A percentile compares a stretch with the other conserved stretches of the same genome.
Conservation (phyloP, 2,113 vertebrate genomes). For the Anthoscopus minutus region DNA sequence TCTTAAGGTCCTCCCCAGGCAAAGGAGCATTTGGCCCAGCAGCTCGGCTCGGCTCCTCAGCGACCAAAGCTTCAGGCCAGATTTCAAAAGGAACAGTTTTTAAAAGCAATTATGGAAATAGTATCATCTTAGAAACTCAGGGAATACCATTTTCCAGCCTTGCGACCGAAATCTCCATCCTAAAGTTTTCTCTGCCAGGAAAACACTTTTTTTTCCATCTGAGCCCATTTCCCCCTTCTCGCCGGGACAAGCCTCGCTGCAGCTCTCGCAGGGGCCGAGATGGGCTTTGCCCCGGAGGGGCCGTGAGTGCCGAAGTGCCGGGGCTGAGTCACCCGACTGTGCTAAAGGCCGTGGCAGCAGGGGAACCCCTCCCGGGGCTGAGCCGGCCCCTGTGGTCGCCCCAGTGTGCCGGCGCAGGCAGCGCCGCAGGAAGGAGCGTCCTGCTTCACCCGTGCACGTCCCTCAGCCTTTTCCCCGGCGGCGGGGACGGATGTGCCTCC, state of each 20-base stretch:
- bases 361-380: neutral
- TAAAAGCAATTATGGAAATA: conserved; percentile 25
- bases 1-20: neutral
- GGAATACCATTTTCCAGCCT: conserved; percentile 49
- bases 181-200: conserved; percentile 14
- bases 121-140: conserved; percentile 27
- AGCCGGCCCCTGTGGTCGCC: neutral
- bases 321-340: neutral
- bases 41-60: neutral
- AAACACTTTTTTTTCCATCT: conserved; percentile 17
- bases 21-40: neutral
- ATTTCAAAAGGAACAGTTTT: neutral
- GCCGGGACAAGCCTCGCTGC: neutral
- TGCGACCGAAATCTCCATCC: neutral
- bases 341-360: neutral
- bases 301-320: neutral
- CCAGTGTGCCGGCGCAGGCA: neutral
- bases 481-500: neutral
- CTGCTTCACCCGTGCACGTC: neutral
- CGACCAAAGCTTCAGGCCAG: neutral
- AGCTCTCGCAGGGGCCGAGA: neutral
- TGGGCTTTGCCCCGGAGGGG: neutral
- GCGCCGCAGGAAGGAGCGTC: neutral
- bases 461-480: neutral
- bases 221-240: neutral